phyloP scores from a whole-genome alignment of 2,888 invertebrate species.

The Netelia inedita region DNA sequence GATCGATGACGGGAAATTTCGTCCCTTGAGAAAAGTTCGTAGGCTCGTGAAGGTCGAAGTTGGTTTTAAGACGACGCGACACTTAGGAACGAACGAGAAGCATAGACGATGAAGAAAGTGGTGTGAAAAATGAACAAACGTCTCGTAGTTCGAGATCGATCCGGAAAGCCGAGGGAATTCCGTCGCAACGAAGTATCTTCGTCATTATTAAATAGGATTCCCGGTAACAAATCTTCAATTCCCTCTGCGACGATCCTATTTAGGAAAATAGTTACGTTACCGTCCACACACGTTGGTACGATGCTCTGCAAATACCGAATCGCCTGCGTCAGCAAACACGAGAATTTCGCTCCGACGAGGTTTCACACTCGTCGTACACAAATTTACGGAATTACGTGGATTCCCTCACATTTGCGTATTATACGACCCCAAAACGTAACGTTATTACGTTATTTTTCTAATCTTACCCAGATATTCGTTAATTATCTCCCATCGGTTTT shows the following conservation, averaged over 20 bases:
- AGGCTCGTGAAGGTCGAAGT: too few species aligned
- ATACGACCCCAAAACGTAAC: background rate
- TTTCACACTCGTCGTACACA: slow-evolving; percentile 7
- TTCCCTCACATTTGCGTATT: background rate
- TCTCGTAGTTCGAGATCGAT: too few species aligned
- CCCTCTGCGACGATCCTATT: background rate
- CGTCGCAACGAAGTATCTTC: background rate
- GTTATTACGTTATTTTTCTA: background rate
- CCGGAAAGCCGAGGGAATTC: too few species aligned
- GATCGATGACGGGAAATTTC: too few species aligned
- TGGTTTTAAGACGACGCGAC: too few species aligned
- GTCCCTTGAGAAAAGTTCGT: too few species aligned
- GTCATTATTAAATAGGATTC: slow-evolving; percentile 53
- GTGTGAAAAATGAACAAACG: too few species aligned
- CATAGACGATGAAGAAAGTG: too few species aligned
- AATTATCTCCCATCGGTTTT: background rate
- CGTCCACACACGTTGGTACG: slow-evolving; percentile 5
- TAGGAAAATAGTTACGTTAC: background rate
- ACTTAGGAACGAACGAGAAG: too few species aligned
- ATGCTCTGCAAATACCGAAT: slow-evolving; percentile 5
- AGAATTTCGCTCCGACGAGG: slow-evolving; percentile 20
- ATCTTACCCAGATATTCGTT: background rate
- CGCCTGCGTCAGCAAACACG: slow-evolving; percentile 35
- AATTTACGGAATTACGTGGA: background rate
- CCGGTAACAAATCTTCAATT: too few species aligned